Base-by-base conservation (phyloP, 2,113 vertebrate genomes). In the Coptodon bakossiorum region DNA sequence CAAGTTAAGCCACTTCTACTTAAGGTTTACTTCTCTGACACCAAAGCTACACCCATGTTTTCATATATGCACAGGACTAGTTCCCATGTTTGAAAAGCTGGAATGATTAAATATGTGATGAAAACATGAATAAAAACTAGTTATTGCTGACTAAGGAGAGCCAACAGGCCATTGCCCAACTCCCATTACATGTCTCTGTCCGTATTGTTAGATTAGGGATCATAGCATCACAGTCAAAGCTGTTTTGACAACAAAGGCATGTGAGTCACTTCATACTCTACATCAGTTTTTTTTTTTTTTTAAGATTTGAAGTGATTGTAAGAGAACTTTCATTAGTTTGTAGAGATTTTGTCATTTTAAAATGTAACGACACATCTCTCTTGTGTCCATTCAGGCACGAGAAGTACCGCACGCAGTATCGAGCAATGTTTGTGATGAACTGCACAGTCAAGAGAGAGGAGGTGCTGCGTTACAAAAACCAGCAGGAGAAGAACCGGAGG, bases 381-480 rank as follows among this genome's bases (percentile, higher is more conserved):
- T 54, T 84, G 9, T 86, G 5, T 90, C 48, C 3, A 0, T n/a
- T 45, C 61, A 99, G 98, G 84, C 99, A 99, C 5, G 99, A 99
- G 40, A 98, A 97, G 48, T 99, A 99, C 91, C 98, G 96, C 91
- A 98, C 98, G 6, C 99, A 99, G 43, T 99, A 99, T 61, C 97
- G 98, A 93, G 99, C 98, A 36, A 99, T 99, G 98, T 99, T 99
- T 88, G 98, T 99, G 90, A 99, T 99, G 98, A 99, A 99, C 96
- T 99, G 99, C 11, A 13, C 86, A 16, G 96, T 99, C 92, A 97
- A 97, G 93, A 98, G 93, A 92, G 97, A 98, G 19, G 98, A 99
- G 91, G 93, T 98, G 78, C 91, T 99, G 27, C 96, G 95, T 84
- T 98, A 99, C 92, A 97, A 96, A 94, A 90, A 57, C 0, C 85